Evolutionary conservation across 2,113 vertebrate genomes (phyloP), one percentile per base, ranked within the genome.

Genomic region (Chascanopsetta lugubris): DNA sequence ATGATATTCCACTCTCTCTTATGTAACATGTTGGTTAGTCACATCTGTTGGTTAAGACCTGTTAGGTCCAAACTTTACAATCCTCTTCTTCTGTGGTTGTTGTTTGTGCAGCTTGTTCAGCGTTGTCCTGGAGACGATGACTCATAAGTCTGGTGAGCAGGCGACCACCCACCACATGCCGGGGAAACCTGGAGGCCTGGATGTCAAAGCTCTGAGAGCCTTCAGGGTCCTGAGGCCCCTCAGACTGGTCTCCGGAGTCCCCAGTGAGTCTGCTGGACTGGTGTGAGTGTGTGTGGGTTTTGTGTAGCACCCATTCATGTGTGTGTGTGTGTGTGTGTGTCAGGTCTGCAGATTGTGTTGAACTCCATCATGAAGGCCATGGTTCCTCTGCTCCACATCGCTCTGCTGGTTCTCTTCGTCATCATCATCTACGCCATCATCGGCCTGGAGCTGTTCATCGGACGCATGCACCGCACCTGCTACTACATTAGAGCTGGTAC

Each of bases 401-500:
- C 95, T 0, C 91, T 97, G 61, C 91, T 98, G 0, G 96, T 97
- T 21, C 94, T 98, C 53, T 97, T 98, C 6, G 95, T 98, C 92
- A 97, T 98, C 87, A 96, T 97, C 84, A 98, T 98, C 90, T 98
- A 96, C 3, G 96, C 96, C 84, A 97, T 98, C 90, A 96, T 98
- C 5, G 96, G 96, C 13, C 90, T 98, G 60, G 96, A 98, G 87
- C 93, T 98, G 58, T 98, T 97, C 85, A 96, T 98, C 0, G 96
- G 96, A 62, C 94, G 92, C 69, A 98, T 98, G 96, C 96, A 98
- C 88, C 93, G 91, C 68, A 97, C 96, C 6, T 98, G 96, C 85
- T 98, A 93, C 88, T 94, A 94, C 85, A 78, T 70, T 0, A 89
- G 85, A 46, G 83, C 91, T 0, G 94, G 96, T 95, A 64, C 11